Evolutionary conservation across 1,140 invertebrate species (phyloP).

Genomic region (Nomia melanderi): DNA sequence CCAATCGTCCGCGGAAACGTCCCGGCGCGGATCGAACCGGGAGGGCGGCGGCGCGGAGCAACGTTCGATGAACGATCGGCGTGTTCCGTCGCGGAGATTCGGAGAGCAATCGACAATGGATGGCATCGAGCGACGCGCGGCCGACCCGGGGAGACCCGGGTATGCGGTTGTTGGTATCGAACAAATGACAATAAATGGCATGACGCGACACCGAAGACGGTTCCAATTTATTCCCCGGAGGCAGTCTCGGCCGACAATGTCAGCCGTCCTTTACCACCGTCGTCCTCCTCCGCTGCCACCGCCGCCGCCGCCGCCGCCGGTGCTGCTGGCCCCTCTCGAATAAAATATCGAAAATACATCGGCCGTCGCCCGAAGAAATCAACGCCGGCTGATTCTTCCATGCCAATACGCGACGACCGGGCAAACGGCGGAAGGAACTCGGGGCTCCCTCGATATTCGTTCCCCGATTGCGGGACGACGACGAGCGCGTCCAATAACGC

Average conservation of each 20-base stretch:
- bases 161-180: slow-evolving; percentile 67
- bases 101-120: slow-evolving; percentile 47
- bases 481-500: neutral
- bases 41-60: neutral
- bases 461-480: neutral
- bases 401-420: slow-evolving; percentile 10
- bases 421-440: neutral
- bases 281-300: neutral
- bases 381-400: slow-evolving; percentile 29
- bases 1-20: slow-evolving; percentile 8
- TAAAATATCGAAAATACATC: slow-evolving; percentile 72
- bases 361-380: slow-evolving; percentile 41
- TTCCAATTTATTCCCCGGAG: slow-evolving; percentile 73
- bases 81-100: slow-evolving; percentile 29
- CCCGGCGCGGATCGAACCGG: neutral
- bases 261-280: slow-evolving; percentile 40
- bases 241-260: slow-evolving; percentile 42
- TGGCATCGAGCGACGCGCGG: slow-evolving; percentile 37
- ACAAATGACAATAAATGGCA: slow-evolving; percentile 76
- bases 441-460: slow-evolving; percentile 2
- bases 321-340: slow-evolving; percentile 13
- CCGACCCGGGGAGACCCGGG: slow-evolving; percentile 25
- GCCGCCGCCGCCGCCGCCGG: too few species aligned
- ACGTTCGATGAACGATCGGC: slow-evolving; percentile 36
- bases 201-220: slow-evolving; percentile 70